A percentile compares a stretch with the other conserved stretches of the same genome.
These are phyloP conservation scores for Drosophila ananassae DNA, from an alignment of 1,140 invertebrate species.

Conservation along the genomic window DNA sequence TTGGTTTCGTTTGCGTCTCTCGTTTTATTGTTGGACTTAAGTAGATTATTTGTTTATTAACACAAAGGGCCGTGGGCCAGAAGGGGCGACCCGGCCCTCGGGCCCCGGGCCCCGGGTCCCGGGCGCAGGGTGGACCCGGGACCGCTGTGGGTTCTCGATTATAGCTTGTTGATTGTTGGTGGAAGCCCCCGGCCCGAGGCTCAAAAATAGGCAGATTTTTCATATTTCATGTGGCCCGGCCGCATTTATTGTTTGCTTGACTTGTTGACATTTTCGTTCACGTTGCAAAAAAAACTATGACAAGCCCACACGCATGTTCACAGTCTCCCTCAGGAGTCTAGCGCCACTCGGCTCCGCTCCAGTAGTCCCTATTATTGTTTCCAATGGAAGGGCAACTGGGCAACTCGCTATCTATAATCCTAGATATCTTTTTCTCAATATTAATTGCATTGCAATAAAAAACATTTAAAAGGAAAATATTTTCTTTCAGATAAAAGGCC, in stretches of 20 bases:
- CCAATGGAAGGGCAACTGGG: no score
- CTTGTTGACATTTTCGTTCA: constrained; percentile 64
- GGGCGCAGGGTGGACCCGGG: neutral
- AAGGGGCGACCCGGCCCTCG: neutral
- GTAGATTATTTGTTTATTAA: constrained; percentile 80
- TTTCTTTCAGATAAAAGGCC: no score
- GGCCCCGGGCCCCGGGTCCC: neutral
- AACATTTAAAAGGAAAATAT: no score
- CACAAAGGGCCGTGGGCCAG: constrained; percentile 63
- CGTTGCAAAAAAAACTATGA: constrained; percentile 16
- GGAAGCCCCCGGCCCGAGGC: neutral
- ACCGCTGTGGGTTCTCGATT: constrained; percentile 2
- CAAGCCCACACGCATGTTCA: neutral
- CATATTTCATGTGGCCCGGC: constrained; percentile 17
- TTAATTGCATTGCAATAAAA: no score
- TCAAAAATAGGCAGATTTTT: constrained; percentile 29
- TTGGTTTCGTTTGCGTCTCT: constrained; percentile 30
- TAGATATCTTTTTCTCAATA: no score
- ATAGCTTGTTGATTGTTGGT: constrained; percentile 11
- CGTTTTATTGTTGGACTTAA: constrained; percentile 68
- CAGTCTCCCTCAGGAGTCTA: neutral
- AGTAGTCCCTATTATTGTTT: no score
- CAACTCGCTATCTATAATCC: no score
- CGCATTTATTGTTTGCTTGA: constrained; percentile 65
- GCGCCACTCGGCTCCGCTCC: no score